phyloP scores from a whole-genome alignment of 2,797 vertebrate genomes.

The Chelonia mydas region DNA sequence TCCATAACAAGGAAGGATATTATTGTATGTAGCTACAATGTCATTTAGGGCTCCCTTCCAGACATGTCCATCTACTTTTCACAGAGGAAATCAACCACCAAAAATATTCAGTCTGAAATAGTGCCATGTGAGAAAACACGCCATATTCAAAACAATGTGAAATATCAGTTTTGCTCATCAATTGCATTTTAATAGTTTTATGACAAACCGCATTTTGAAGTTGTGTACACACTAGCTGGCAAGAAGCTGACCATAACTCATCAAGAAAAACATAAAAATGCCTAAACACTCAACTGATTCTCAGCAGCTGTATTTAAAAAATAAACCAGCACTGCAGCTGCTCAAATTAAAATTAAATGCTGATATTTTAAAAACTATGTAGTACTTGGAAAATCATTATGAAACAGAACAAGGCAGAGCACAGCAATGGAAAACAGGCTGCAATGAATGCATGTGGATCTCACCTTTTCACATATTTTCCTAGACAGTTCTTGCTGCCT shows the following conservation, averaged over 20 bases:
- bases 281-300: slow-evolving; percentile 66
- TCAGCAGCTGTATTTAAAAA: slow-evolving; percentile 65
- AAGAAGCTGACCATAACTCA: slow-evolving; percentile 60
- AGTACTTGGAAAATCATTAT: slow-evolving; percentile 70
- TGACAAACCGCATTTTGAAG: slow-evolving; percentile 59
- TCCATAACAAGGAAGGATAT: background rate
- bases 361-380: slow-evolving; percentile 65
- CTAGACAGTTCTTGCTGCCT: background rate
- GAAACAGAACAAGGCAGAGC: slow-evolving; percentile 60
- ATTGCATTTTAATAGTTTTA: slow-evolving; percentile 68
- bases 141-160: slow-evolving; percentile 28
- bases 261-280: slow-evolving; percentile 63
- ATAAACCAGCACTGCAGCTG: slow-evolving; percentile 51
- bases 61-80: background rate
- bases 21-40: background rate
- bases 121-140: background rate
- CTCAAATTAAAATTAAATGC: slow-evolving; percentile 60
- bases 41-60: background rate
- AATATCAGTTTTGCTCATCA: slow-evolving; percentile 52
- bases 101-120: background rate
- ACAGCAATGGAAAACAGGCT: slow-evolving; percentile 57
- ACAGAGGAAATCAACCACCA: background rate
- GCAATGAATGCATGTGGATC: slow-evolving; percentile 44
- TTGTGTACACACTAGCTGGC: slow-evolving; percentile 56
- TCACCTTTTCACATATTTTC: slow-evolving; percentile 16